Base-by-base conservation (phyloP, 2,113 vertebrate genomes). In the Callipepla squamata region DNA sequence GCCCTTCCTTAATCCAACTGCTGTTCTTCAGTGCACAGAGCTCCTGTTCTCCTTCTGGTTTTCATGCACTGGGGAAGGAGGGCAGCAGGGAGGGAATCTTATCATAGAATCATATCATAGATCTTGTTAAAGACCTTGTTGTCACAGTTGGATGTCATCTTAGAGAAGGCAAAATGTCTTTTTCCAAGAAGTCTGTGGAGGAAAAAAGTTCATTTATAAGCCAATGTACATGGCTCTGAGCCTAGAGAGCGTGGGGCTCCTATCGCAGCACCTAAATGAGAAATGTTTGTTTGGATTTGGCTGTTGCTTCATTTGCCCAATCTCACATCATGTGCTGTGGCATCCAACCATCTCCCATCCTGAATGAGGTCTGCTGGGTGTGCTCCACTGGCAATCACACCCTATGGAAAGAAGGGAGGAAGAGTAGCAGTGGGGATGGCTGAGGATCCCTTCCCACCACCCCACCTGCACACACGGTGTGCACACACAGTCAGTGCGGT, bases 161-260 rank as follows among this genome's bases (percentile, higher is more conserved):
- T 82, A 93, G 67, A 77, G 55, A 48, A 40, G 78, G 79, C 25
- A 61, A 94, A 92, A 90, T 45, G 13, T 82, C 80, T 61, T 42
- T 51, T 66, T 28, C 42, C 36, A 48, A 48, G 55, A 95, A 74
- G 22, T 93, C 80, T 22, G 2, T 20, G 74, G 91, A 90, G 82
- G 50, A 59, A 92, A 83, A 44, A 36, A 94, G 47, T 87, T 85
- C 21, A 95, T 87, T 92, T 95, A 89, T 90, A 95, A 94, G 78
- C 59, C 87, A 87, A 92, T 90, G 70, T 13, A 42, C 0, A 1
- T 38, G 13, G n/a, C 72, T 26, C 13, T 1, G 4, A 80, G 90
- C 87, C 91, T 80, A 48, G 87, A 66, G 92, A 91, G 53, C 25
- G 19, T 3, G 2, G 25, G 55, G 28, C 53, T 59, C 38, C 55